These are phyloP conservation scores for Drosophila melanosoma DNA, from an alignment of 2,888 invertebrate genomes.

Conservation along the genomic window DNA sequence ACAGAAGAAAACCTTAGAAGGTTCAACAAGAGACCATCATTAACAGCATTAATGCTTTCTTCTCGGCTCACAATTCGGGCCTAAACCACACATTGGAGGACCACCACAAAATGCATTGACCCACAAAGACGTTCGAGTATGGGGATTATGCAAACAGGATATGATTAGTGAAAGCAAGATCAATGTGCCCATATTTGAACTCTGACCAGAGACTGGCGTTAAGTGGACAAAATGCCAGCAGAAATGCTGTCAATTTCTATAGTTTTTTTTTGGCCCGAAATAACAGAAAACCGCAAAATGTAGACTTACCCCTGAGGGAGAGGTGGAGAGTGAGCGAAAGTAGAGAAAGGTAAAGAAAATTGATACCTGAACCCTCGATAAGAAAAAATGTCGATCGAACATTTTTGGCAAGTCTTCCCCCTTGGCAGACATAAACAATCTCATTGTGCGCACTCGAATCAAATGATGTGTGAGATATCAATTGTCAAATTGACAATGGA, in stretches of 20 bases:
- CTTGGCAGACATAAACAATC: constrained; percentile 81
- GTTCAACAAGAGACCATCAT: not conserved
- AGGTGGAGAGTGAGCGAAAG: constrained; percentile 2
- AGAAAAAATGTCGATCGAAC: constrained; percentile 14
- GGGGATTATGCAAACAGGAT: constrained; percentile 71
- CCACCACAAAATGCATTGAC: constrained; percentile 52
- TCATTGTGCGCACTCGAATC: constrained; percentile 80
- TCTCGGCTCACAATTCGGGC: not conserved
- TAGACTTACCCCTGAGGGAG: constrained; percentile 39
- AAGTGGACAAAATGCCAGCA: constrained; percentile 66
- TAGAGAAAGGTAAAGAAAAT: constrained; percentile 51
- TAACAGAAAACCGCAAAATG: constrained; percentile 62
- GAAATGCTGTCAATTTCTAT: constrained; percentile 61
- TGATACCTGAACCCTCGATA: constrained; percentile 52
- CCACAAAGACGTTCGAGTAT: constrained; percentile 54
- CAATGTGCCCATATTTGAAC: constrained; percentile 74
- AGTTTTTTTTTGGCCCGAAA: constrained; percentile 23
- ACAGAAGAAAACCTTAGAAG: not conserved
- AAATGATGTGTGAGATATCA: constrained; percentile 82
- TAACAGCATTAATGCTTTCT: not conserved
- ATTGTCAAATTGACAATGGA: constrained; percentile 82
- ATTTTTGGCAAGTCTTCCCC: constrained; percentile 58
- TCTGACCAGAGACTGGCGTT: constrained; percentile 65
- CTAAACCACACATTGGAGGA: constrained; percentile 41
- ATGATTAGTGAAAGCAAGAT: constrained; percentile 64